Evolutionary conservation across 2,797 vertebrate genomes (phyloP).

Genomic region (Paedocypris micromegethes): DNA sequence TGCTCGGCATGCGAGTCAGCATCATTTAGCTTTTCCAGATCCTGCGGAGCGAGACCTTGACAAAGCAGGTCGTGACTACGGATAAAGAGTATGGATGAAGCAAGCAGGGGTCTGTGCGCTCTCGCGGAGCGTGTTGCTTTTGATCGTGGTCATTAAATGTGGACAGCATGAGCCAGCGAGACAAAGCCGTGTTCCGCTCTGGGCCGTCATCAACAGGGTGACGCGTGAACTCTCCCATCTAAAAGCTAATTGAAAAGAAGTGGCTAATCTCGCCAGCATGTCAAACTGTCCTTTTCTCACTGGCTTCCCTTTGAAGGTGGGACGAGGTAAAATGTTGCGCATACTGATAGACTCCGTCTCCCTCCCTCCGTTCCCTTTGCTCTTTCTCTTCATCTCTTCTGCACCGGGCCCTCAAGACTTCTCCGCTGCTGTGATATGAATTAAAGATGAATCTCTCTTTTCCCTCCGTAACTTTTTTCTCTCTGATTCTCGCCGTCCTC

Average conservation of each 20-base stretch:
- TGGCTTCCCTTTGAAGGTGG: slow-evolving; percentile 50
- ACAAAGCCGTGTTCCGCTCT: slow-evolving; percentile 40
- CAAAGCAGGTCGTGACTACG: slow-evolving; percentile 20
- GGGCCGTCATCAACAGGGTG: slow-evolving; percentile 45
- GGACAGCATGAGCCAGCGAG: slow-evolving; percentile 9
- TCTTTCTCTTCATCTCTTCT: slow-evolving; percentile 50
- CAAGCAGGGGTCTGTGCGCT: not conserved
- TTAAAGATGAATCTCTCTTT: slow-evolving; percentile 54
- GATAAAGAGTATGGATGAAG: slow-evolving; percentile 4
- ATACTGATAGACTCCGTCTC: slow-evolving; percentile 50
- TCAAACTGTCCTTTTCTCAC: slow-evolving; percentile 48
- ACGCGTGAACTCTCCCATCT: slow-evolving; percentile 30
- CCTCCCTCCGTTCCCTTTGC: slow-evolving; percentile 10
- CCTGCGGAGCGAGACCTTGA: slow-evolving; percentile 29
- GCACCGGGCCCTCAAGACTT: slow-evolving; percentile 52
- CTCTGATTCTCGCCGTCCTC: slow-evolving; percentile 35
- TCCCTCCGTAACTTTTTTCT: slow-evolving; percentile 25
- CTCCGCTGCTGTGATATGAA: slow-evolving; percentile 52
- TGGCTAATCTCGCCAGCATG: slow-evolving; percentile 50
- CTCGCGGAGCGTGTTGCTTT: slow-evolving; percentile 20
- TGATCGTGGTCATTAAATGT: slow-evolving; percentile 43
- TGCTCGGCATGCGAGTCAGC: slow-evolving; percentile 22
- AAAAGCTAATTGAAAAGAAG: slow-evolving; percentile 49
- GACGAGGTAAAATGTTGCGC: slow-evolving; percentile 50
- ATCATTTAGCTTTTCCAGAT: slow-evolving; percentile 20